These are phyloP conservation scores for Apomyelois bistriatella DNA, from an alignment of 2,888 invertebrate species.

Conservation along the genomic window DNA sequence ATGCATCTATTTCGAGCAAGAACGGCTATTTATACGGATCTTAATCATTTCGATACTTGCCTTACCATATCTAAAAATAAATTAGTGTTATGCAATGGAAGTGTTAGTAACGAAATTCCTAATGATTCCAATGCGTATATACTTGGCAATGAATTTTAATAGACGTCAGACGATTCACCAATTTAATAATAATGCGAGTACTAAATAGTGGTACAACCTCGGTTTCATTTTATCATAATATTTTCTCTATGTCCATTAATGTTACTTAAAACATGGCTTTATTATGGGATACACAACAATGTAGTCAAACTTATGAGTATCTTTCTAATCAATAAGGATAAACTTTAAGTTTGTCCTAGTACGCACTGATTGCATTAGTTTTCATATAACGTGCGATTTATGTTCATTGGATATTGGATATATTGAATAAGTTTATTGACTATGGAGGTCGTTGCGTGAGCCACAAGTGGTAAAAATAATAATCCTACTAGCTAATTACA, in stretches of 20 bases:
- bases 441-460: too few species aligned
- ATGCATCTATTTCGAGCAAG: slow-evolving; percentile 1
- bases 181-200: slow-evolving; percentile 43
- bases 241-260: slow-evolving; percentile 62
- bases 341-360: too few species aligned
- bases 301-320: background rate
- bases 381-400: too few species aligned
- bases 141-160: slow-evolving; percentile 37
- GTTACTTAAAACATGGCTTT: slow-evolving; percentile 34
- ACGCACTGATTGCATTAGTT: too few species aligned
- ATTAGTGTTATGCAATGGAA: slow-evolving; percentile 18
- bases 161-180: slow-evolving; percentile 44
- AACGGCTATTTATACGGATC: background rate
- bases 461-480: too few species aligned
- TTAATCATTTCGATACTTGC: slow-evolving; percentile 4
- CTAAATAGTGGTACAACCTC: slow-evolving; percentile 30
- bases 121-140: slow-evolving; percentile 10
- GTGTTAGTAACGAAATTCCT: slow-evolving; percentile 5
- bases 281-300: background rate
- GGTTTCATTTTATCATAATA: slow-evolving; percentile 42
- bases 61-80: slow-evolving; percentile 25
- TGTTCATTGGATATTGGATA: too few species aligned
- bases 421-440: too few species aligned
- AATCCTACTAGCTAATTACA: too few species aligned
- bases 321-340: too few species aligned